Base-by-base conservation (phyloP, 2,888 invertebrate species). In the Cephus runcator region DNA sequence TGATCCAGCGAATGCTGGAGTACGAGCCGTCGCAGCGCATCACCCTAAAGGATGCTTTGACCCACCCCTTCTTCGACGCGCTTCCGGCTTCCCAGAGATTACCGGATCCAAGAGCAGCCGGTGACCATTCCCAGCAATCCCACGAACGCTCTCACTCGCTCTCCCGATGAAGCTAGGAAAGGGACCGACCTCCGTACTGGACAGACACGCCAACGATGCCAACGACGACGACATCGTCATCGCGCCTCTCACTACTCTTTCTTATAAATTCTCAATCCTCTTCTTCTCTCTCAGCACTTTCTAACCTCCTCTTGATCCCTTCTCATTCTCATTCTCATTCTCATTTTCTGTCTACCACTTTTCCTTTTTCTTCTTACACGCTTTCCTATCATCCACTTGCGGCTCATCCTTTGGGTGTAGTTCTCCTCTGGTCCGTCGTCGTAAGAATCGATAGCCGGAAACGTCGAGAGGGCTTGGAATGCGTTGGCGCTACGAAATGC, bases 1-100 rank as follows among this genome's bases (percentile, higher is more conserved):
- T 99, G 90, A 96, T 99, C 86, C 95, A 96, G 88, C 95, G 96
- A 92, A 99, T 99, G 99, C 93, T 99, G 91, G 98, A 98, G 87
- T 99, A 99, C 92, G 98, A 99, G 92, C 99, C 99, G 36, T 93
- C 95, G 81, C 96, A 97, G 89, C 94, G 99, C 82, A 95, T 99
- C 89, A 95, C 96, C 86, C 93, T 99, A 87, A 93, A 93, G 79
- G 98, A 99, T 87, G 97, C 98, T 30, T 93, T 99, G 87, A 93
- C 94, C 76, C 99, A 99, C 93, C 96, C 97, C 77, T 99, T 98
- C 93, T 99, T 99, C 93, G 95, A 95, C 88, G 95, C 96, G 90
- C 94, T 98, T 89, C 95, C 97, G 81, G 93, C 94, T 78, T 95
- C 96, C 87, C 96, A 96, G 89, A 94, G 96, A 89, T 93, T 97